Percentiles rank a stretch among this genome's conserved stretches.
These are phyloP conservation scores for Drosophila tsacasi DNA, from an alignment of 1,140 invertebrate species.

Conservation along the genomic window DNA sequence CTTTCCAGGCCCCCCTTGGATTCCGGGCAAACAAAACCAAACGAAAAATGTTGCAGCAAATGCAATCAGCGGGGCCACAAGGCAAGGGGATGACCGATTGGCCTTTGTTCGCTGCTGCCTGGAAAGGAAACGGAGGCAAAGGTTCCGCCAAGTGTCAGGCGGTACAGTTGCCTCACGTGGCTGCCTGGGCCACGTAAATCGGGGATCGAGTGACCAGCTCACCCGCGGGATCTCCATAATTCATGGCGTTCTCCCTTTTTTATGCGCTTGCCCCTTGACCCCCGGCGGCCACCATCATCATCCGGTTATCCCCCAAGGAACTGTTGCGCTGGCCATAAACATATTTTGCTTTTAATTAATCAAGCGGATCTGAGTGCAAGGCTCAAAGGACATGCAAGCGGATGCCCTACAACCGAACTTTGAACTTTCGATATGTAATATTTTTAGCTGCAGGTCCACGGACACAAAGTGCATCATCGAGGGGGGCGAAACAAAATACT, in stretches of 20 bases:
- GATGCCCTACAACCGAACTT: slow-evolving; percentile 70
- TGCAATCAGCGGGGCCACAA: slow-evolving; percentile 51
- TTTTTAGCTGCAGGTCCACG: slow-evolving; percentile 58
- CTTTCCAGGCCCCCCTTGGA: no score
- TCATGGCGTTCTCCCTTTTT: slow-evolving; percentile 38
- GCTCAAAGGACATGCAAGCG: slow-evolving; percentile 66
- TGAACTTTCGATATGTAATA: slow-evolving; percentile 72
- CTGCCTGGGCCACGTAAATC: slow-evolving; percentile 37
- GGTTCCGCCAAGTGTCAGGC: slow-evolving; percentile 55
- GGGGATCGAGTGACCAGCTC: slow-evolving; percentile 46
- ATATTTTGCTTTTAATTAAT: slow-evolving; percentile 81
- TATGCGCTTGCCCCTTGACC: background rate
- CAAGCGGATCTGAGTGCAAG: slow-evolving; percentile 59
- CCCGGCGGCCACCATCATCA: slow-evolving; percentile 1
- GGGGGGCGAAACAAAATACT: slow-evolving; percentile 56
- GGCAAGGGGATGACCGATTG: slow-evolving; percentile 9
- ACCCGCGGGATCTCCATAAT: slow-evolving; percentile 54
- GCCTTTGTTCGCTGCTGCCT: slow-evolving; percentile 39
- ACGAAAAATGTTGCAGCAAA: slow-evolving; percentile 55
- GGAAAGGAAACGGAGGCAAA: slow-evolving; percentile 10
- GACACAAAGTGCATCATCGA: slow-evolving; percentile 30
- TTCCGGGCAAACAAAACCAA: slow-evolving; percentile 44
- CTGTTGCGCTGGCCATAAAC: slow-evolving; percentile 57
- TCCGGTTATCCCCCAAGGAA: slow-evolving; percentile 63
- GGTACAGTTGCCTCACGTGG: slow-evolving; percentile 49